Evolutionary conservation across 37 sponge, comb jelly and placozoan genomes (phyloP).

Genomic region (Spongia lamella): DNA sequence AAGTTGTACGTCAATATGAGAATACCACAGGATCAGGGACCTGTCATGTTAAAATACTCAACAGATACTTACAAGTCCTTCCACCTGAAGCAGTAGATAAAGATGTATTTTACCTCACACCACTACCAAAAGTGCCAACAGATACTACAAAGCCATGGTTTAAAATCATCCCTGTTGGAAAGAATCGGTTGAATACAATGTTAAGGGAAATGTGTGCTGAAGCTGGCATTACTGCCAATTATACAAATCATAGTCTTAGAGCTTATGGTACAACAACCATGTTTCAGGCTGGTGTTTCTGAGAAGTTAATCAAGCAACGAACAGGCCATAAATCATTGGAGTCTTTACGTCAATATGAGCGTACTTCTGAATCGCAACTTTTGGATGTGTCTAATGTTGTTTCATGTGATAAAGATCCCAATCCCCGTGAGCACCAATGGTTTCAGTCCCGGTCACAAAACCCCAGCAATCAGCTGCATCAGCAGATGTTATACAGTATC

Average conservation of each 20-base stretch:
- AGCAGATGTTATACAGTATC: too few species aligned
- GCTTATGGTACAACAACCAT: constrained; percentile 10
- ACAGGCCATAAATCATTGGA: constrained; percentile 25
- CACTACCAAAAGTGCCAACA: constrained; percentile 3
- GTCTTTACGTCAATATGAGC: constrained; percentile 10
- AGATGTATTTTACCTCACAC: too few species aligned
- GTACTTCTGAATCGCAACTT: constrained; percentile 3
- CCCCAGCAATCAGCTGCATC: too few species aligned
- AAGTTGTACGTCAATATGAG: too few species aligned
- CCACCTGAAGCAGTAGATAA: too few species aligned
- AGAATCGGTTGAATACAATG: constrained; percentile 15
- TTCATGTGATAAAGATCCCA: too few species aligned
- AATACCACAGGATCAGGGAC: too few species aligned
- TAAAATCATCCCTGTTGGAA: constrained; percentile 5
- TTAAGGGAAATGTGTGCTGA: constrained; percentile 12
- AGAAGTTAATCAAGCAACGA: constrained; percentile 15
- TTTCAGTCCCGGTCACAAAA: too few species aligned
- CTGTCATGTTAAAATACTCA: too few species aligned
- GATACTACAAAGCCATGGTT: constrained; percentile 11
- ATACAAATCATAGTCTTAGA: constrained; percentile 29
- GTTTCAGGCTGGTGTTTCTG: constrained; percentile 25
- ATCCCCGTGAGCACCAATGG: too few species aligned
- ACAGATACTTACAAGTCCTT: too few species aligned
- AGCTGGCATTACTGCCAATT: constrained; percentile 6
- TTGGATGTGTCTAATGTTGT: too few species aligned